phyloP scores from a whole-genome alignment of 2,797 vertebrate genomes.

The Tamandua tetradactyla region DNA sequence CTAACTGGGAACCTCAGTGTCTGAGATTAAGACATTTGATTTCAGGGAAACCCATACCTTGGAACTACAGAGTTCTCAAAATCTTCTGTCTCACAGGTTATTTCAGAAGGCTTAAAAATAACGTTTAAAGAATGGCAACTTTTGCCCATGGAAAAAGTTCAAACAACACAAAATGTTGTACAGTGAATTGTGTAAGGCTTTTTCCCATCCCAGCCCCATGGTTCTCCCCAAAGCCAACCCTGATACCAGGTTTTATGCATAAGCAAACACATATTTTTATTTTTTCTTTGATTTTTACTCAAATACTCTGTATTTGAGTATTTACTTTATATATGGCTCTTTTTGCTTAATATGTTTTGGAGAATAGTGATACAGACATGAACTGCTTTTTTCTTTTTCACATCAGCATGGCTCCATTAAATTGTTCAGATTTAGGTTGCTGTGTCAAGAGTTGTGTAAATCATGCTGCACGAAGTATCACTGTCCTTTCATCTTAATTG shows the following conservation, averaged over 20 bases:
- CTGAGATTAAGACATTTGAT: not conserved
- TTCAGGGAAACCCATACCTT: not conserved
- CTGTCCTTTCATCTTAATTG: not conserved
- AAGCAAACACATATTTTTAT: not conserved
- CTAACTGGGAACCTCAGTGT: not conserved
- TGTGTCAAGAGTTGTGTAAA: not conserved
- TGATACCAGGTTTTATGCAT: not conserved
- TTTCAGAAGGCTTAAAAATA: conserved; percentile 10
- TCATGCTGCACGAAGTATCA: not conserved
- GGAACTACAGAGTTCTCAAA: not conserved
- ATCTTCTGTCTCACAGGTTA: not conserved
- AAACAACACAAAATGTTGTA: not conserved
- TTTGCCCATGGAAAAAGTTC: not conserved
- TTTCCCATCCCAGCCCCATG: not conserved
- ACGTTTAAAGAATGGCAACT: not conserved
- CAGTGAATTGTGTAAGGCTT: not conserved
- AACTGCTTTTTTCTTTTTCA: not conserved
- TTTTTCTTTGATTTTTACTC: not conserved
- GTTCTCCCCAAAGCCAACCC: not conserved
- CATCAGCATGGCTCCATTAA: not conserved
- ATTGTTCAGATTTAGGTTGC: not conserved
- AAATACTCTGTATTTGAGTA: too few species aligned
- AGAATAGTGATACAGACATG: not conserved
- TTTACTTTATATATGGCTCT: not conserved
- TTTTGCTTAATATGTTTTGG: not conserved